These are phyloP conservation scores for Poicephalus meyeri DNA, from an alignment of 2,113 vertebrate species.

Conservation along the genomic window DNA sequence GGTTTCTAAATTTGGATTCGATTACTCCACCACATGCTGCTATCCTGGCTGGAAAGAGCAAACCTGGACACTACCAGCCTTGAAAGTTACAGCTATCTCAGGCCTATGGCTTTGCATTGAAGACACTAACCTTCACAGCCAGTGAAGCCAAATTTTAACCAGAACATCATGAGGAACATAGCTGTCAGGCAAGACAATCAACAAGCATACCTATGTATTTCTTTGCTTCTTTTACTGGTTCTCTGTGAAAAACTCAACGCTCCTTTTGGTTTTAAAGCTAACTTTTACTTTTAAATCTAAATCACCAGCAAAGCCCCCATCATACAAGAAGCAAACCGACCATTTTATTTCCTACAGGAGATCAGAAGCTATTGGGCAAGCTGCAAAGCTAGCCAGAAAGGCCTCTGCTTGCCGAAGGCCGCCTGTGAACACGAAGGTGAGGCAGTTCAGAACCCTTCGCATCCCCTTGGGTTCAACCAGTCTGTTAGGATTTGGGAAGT, in stretches of 20 bases:
- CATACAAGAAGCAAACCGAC: neutral
- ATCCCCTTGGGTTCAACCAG: no score
- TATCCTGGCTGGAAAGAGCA: neutral
- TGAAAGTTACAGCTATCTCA: neutral
- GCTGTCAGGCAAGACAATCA: neutral
- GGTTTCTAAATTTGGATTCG: neutral
- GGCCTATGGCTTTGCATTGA: neutral
- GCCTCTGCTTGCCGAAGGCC: neutral
- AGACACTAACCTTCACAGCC: neutral
- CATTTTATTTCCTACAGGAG: neutral
- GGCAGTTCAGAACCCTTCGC: no score
- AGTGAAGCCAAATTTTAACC: neutral
- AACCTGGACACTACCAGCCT: neutral
- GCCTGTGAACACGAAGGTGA: fast-evolving
- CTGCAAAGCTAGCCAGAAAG: neutral
- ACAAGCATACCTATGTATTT: neutral
- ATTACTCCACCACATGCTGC: neutral
- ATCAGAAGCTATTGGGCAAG: neutral
- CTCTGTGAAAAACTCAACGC: neutral
- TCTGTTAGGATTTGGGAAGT: no score
- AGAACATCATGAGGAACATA: neutral
- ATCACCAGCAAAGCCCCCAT: neutral
- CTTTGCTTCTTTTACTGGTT: neutral
- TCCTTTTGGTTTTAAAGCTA: neutral
- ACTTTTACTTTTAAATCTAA: neutral